These are phyloP conservation scores for Trichechus manatus DNA, from an alignment of 2,113 vertebrate genomes.

Conservation along the genomic window DNA sequence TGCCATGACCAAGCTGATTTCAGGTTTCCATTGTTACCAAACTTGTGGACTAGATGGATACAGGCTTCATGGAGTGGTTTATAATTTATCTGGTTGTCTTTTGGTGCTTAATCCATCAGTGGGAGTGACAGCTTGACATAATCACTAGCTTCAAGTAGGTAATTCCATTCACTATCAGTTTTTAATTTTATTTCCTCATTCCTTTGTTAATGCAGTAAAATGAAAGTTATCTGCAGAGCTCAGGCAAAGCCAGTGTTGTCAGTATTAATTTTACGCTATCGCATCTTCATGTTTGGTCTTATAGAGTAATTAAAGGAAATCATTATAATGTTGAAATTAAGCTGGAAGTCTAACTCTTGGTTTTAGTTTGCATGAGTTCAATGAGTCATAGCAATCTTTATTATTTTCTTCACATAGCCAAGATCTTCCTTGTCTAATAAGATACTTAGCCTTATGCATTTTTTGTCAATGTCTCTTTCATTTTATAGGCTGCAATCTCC, in stretches of 20 bases:
- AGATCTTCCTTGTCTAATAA: slow-evolving; percentile 26
- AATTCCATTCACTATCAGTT: slow-evolving; percentile 82
- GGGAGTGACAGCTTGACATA: slow-evolving; percentile 82
- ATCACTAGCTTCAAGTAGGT: slow-evolving; percentile 82
- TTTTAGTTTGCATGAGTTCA: slow-evolving; percentile 62
- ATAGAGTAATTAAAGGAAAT: slow-evolving; percentile 78
- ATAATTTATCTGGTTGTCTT: slow-evolving; percentile 82
- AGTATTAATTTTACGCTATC: slow-evolving; percentile 83
- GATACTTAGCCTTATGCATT: background rate
- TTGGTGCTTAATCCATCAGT: slow-evolving; percentile 74
- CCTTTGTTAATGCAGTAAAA: slow-evolving; percentile 79
- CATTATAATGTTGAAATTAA: slow-evolving; percentile 82
- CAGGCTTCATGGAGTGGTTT: background rate
- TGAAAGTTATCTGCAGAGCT: slow-evolving; percentile 75
- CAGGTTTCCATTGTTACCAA: slow-evolving; percentile 71
- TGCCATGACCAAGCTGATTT: slow-evolving; percentile 78
- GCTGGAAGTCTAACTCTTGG: slow-evolving; percentile 73
- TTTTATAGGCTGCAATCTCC: background rate
- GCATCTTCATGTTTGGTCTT: slow-evolving; percentile 73
- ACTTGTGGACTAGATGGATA: slow-evolving; percentile 63
- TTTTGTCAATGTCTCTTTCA: slow-evolving; percentile 10
- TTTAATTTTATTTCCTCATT: slow-evolving; percentile 82
- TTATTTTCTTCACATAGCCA: slow-evolving; percentile 30
- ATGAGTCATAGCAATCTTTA: slow-evolving; percentile 57
- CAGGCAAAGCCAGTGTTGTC: slow-evolving; percentile 71